Evolutionary conservation across 1,140 invertebrate species (phyloP).

Genomic region (Ptiloglossa arizonensis): DNA sequence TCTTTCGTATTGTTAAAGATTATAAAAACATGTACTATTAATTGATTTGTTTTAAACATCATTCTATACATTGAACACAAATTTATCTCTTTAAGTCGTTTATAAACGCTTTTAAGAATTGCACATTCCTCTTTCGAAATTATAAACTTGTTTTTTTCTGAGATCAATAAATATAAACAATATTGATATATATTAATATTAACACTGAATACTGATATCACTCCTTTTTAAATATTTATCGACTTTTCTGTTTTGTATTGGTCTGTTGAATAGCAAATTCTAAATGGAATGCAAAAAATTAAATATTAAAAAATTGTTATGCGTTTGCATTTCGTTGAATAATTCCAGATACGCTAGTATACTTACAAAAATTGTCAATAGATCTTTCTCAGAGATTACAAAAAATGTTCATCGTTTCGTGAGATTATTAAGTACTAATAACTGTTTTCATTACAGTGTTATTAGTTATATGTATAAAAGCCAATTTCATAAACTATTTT

Average conservation of each 20-base stretch:
- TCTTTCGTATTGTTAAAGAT: neutral
- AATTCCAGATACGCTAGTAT: neutral
- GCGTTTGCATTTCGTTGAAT: slow-evolving; percentile 12
- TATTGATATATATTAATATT: neutral
- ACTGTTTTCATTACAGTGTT: neutral
- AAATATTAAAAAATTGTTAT: neutral
- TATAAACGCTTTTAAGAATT: neutral
- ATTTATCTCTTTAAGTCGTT: neutral
- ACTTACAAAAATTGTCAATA: slow-evolving; percentile 31
- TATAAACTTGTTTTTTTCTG: neutral
- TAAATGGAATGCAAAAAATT: slow-evolving; percentile 11
- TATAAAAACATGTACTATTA: neutral
- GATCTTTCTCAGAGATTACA: slow-evolving; percentile 16
- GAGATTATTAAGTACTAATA: slow-evolving; percentile 24
- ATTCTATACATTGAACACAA: slow-evolving; percentile 6
- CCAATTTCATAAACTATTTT: neutral
- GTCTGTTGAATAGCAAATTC: neutral
- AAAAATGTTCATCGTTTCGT: slow-evolving; percentile 6
- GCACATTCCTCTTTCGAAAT: neutral
- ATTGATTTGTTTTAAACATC: neutral
- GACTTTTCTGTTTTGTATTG: neutral
- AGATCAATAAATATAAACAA: neutral
- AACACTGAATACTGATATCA: neutral
- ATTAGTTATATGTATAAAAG: slow-evolving; percentile 12
- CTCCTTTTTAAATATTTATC: neutral